Evolutionary conservation across 2,888 invertebrate species (phyloP).

Genomic region (Mycogona germanica): DNA sequence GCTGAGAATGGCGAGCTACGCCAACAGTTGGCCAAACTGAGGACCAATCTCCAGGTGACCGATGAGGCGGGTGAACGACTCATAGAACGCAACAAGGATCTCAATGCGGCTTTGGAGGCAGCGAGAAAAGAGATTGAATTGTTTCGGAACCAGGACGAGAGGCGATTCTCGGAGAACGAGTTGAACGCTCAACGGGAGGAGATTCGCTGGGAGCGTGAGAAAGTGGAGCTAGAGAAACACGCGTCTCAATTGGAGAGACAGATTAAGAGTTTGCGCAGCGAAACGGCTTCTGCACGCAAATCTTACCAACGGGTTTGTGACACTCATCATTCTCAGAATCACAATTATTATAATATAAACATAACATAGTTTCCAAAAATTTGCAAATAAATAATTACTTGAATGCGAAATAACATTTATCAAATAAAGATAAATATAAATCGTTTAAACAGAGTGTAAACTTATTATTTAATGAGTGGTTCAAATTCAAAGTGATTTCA

Average conservation of each 20-base stretch:
- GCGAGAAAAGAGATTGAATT: neutral
- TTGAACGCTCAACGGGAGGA: neutral
- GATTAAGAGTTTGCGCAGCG: neutral
- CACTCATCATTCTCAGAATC: too few relatives aligned
- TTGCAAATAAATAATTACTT: too few relatives aligned
- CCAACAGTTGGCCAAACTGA: neutral
- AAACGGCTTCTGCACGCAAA: neutral
- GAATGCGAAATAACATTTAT: too few relatives aligned
- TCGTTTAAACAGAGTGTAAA: too few relatives aligned
- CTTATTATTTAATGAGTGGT: too few relatives aligned
- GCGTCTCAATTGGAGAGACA: neutral
- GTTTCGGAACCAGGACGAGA: neutral
- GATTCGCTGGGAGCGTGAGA: neutral
- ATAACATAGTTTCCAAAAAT: too few relatives aligned
- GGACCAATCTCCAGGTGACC: neutral
- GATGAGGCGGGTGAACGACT: neutral
- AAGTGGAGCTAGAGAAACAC: neutral
- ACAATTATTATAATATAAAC: too few relatives aligned
- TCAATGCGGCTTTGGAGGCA: conserved; percentile 1
- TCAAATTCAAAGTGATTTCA: too few relatives aligned
- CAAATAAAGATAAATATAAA: too few relatives aligned
- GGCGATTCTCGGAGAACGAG: neutral
- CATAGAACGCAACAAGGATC: neutral
- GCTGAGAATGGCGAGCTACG: neutral
- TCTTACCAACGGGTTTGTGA: neutral